Base-by-base conservation (phyloP, 2,888 invertebrate genomes). In the Philereme vetulata region DNA sequence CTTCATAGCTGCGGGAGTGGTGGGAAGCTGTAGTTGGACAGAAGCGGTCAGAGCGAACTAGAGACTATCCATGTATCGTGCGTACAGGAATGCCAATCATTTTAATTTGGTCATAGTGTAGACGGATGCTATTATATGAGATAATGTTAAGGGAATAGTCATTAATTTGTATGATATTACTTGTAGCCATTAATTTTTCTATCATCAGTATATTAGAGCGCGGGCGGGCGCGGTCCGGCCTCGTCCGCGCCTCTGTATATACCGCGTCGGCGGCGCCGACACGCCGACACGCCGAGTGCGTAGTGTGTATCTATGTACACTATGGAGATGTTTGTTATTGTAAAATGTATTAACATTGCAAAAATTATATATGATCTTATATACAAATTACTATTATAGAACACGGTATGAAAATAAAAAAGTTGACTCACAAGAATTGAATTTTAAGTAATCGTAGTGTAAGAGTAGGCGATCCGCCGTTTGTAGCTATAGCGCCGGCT, bases 91-190 rank as follows among this genome's bases (percentile, higher is more conserved):
- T 62, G 79, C 82, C 78, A 78, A 80, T 81, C 85, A 82, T 80
- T 82, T 82, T 85, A 72, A 82, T 85, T 86, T 82, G 86, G 84
- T 87, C 84, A 84, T 86, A 89, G 88, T 87, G 86, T 91, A 91
- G 90, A 90, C 86, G 85, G 89, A 90, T 89, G 89, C 89, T 90
- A 90, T 87, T 88, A 87, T 87, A 86, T 88, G 85, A 88, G 85
- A 90, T 90, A 90, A 89, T 90, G 90, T 88, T 92, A 92, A 92
- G 91, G 90, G 88, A 91, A 91, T 92, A 92, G 92, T 92, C 92
- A 92, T 92, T 92, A 91, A 91, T 90, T 90, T 92, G 92, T 92
- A 92, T 91, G 90, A 92, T 92, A 92, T 91, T 90, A 90, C 86
- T 69, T 87, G 91, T 92, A 91, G 90, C 86, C 84, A 85, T 89